phyloP scores from a whole-genome alignment of 2,113 vertebrate species.

The human (Homo sapiens) region GRCh38 chr9:34234001-34234500 shows the following conservation, averaged over 20 bases:
- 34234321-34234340: constrained; percentile 88
- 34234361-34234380: constrained; percentile 61
- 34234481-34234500: not conserved
- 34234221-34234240: constrained; percentile 98
- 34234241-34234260: constrained; percentile 98
- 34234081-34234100: not conserved
- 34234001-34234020: constrained; percentile 36
- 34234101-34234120: constrained; percentile 34
- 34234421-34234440: not conserved
- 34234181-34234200: constrained; percentile 74
- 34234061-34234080: constrained; percentile 57
- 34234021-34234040: not conserved
- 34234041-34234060: not conserved
- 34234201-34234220: constrained; percentile 87
- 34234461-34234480: not conserved
- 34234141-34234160: constrained; percentile 43
- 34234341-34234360: constrained; percentile 84
- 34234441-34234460: not conserved
- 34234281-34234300: constrained; percentile 96
- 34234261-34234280: constrained; percentile 95
- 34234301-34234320: constrained; percentile 88
- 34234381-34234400: constrained; percentile 62
- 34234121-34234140: constrained; percentile 42
- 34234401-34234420: constrained; percentile 48
- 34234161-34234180: constrained; percentile 58